Evolutionary conservation across 2,888 invertebrate species (phyloP).

Genomic region (Arge pagana): DNA sequence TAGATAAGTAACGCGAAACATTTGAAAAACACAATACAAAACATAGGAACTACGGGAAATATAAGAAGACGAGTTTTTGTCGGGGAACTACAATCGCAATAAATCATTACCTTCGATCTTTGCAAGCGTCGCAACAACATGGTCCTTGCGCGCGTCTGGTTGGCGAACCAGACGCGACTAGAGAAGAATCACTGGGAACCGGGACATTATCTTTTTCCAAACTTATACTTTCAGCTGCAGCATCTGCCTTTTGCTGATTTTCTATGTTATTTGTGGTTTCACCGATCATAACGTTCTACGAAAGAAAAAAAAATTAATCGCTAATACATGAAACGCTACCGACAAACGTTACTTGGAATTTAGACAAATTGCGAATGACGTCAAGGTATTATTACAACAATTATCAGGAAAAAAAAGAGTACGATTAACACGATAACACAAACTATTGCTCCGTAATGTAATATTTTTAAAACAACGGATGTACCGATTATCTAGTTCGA

Average conservation of each 20-base stretch:
- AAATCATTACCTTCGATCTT: slow-evolving; percentile 43
- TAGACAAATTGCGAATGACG: slow-evolving; percentile 20
- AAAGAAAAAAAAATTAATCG: not conserved
- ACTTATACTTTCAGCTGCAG: slow-evolving; percentile 9
- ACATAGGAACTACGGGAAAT: too few species aligned
- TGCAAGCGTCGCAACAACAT: slow-evolving; percentile 47
- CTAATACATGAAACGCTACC: not conserved
- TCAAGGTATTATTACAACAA: too few species aligned
- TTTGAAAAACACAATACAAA: not conserved
- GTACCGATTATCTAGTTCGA: too few species aligned
- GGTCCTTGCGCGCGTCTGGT: slow-evolving; percentile 34
- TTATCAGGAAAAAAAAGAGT: too few species aligned
- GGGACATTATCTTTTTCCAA: slow-evolving; percentile 12
- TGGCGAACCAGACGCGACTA: slow-evolving; percentile 23
- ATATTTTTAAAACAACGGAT: too few species aligned
- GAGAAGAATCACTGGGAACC: slow-evolving; percentile 27
- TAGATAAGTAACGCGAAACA: slow-evolving; percentile 3
- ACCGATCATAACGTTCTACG: not conserved
- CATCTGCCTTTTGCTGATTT: slow-evolving; percentile 25
- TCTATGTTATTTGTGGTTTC: slow-evolving; percentile 29
- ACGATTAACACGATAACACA: too few species aligned
- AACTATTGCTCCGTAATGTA: too few species aligned
- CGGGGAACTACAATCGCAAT: not conserved
- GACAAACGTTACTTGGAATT: not conserved
- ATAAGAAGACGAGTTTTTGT: not conserved